These are phyloP conservation scores for Sinotaia quadrata DNA, from an alignment of 2,888 invertebrate genomes.

Conservation along the genomic window DNA sequence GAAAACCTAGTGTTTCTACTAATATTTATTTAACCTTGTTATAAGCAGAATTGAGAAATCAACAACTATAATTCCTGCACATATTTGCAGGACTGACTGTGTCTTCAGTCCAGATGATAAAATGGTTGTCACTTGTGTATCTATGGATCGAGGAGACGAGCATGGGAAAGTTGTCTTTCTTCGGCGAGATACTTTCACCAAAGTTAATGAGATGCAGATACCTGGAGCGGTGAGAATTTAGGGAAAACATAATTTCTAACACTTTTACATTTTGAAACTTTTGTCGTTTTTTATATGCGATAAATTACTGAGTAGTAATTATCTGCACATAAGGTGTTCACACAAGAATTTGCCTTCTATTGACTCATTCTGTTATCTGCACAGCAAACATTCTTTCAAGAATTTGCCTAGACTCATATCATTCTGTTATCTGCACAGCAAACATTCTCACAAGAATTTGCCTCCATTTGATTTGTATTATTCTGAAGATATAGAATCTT, in stretches of 20 bases:
- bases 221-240: conserved; percentile 77
- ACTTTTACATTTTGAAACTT: background rate
- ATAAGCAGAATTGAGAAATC: background rate
- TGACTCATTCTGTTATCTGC: background rate
- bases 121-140: conserved; percentile 89
- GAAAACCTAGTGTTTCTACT: too few relatives aligned
- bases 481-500: too few relatives aligned
- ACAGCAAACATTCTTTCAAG: too few relatives aligned
- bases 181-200: conserved; percentile 82
- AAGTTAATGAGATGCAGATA: conserved; percentile 83
- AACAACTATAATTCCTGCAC: background rate
- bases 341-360: too few relatives aligned
- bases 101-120: conserved; percentile 93
- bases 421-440: too few relatives aligned
- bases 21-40: too few relatives aligned
- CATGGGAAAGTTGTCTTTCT: conserved; percentile 80
- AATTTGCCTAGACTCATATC: too few relatives aligned
- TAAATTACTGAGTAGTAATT: background rate
- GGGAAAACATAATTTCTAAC: too few relatives aligned
- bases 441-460: too few relatives aligned
- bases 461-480: too few relatives aligned
- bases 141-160: conserved; percentile 77
- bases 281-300: background rate
- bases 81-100: conserved; percentile 76
- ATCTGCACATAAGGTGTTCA: background rate